These are phyloP conservation scores for Eumerus sabulonum DNA, from an alignment of 2,888 invertebrate species.

Conservation along the genomic window DNA sequence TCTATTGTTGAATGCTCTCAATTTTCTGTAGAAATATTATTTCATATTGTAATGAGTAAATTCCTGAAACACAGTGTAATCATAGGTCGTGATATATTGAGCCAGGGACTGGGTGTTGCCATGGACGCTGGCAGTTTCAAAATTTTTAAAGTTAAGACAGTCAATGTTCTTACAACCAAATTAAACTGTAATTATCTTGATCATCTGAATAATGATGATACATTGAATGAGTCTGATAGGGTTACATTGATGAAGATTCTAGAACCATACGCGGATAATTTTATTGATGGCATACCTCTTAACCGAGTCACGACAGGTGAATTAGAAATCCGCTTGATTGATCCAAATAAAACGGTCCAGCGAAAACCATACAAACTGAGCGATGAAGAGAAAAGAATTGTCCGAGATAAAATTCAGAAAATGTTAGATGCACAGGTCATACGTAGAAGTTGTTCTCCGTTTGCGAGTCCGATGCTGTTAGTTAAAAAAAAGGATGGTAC, in stretches of 20 bases:
- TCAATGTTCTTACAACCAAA: background rate
- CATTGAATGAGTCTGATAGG: background rate
- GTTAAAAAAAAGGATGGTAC: conserved; percentile 27
- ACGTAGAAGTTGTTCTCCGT: conserved; percentile 25
- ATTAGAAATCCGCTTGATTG: conserved; percentile 30
- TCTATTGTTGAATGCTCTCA: background rate
- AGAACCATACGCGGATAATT: conserved; percentile 1
- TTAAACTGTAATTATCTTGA: background rate
- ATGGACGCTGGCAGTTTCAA: background rate
- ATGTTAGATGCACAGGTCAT: conserved; percentile 24
- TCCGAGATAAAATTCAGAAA: conserved; percentile 23
- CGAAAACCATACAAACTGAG: conserved; percentile 20
- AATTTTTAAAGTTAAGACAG: background rate
- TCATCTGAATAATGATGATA: conserved; percentile 4
- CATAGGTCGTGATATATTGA: conserved; percentile 6
- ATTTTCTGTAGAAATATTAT: conserved; percentile 1
- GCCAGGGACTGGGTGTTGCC: background rate
- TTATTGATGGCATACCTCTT: conserved; percentile 24
- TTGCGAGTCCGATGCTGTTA: conserved; percentile 24
- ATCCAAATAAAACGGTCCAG: conserved; percentile 32
- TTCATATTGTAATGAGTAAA: background rate
- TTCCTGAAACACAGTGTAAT: conserved; percentile 1
- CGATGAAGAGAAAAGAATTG: conserved; percentile 17
- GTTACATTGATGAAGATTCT: conserved; percentile 6
- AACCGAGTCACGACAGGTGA: conserved; percentile 24